These are phyloP conservation scores for Hemistola chrysoprasaria DNA, from an alignment of 2,888 invertebrate species.

Conservation along the genomic window DNA sequence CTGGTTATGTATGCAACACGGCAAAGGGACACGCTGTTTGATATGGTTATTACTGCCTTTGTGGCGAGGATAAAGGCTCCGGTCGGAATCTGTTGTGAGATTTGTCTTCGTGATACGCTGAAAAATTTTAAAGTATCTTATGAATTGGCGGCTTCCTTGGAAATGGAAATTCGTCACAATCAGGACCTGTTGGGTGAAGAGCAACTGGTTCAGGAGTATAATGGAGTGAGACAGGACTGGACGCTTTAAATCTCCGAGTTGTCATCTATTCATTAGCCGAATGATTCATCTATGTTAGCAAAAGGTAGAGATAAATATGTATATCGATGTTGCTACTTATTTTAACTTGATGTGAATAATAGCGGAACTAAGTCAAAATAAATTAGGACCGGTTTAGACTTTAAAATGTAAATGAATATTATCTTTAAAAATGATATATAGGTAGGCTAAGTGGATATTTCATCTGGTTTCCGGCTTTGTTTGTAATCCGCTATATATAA, in stretches of 20 bases:
- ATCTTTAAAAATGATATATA: too few relatives aligned
- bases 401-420: neutral
- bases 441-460: too few relatives aligned
- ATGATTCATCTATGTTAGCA: conserved; percentile 45
- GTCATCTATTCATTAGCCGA: conserved; percentile 45
- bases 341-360: neutral
- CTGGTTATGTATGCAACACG: conserved; percentile 78
- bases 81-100: conserved; percentile 62
- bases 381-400: neutral
- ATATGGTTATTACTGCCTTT: conserved; percentile 82
- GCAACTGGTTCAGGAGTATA: conserved; percentile 49
- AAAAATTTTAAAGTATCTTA: conserved; percentile 60
- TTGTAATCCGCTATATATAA: too few relatives aligned
- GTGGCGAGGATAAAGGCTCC: conserved; percentile 69
- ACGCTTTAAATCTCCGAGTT: conserved; percentile 51
- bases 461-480: too few relatives aligned
- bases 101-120: conserved; percentile 78
- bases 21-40: conserved; percentile 78
- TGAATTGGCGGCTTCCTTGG: conserved; percentile 60
- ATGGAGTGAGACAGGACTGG: conserved; percentile 64
- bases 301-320: too few relatives aligned
- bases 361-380: neutral
- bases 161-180: conserved; percentile 66
- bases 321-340: too few relatives aligned
- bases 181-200: conserved; percentile 59